Base-by-base conservation (phyloP, 2,113 vertebrate genomes). In the Prolemur simus region DNA sequence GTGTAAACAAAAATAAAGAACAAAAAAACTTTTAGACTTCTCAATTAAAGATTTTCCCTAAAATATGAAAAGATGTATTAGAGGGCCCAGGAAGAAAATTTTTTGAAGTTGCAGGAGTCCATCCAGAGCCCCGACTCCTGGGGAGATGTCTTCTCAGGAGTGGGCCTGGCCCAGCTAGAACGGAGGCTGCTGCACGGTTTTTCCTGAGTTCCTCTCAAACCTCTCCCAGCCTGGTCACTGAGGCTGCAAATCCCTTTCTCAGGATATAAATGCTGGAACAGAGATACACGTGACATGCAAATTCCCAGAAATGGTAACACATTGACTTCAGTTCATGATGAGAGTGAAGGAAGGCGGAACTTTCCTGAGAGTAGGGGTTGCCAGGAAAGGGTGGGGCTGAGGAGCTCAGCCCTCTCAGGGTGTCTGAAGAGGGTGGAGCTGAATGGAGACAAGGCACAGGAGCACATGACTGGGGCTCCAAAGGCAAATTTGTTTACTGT, bases 21-120 rank as follows among this genome's bases (percentile, higher is more conserved):
- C 76, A 42, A 29, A 34, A 45, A 73, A 25, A 0, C 1, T 6
- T 60, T 83, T 56, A 45, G 39, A 60, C 39, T 39, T 80, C n/a
- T 86, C 49, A 42, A 20, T 45, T 68, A 64, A 93, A 84, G 15
- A 45, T 52, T 92, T 96, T 37, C 56, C 45, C 78, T 63, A 37
- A 60, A 86, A 71, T 49, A 76, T 11, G 17, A 84, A 56, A 42
- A 45, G 32, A 76, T 12, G 2, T 27, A n/a, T 89, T 52, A 37
- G 60, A 68, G 25, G 52, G 15, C 83, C 25, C n/a, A 32, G 42
- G 39, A 88, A 32, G 71, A 95, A 78, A 20, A 8, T 34, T 15
- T 54, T 42, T 34, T 23, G 6, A 56, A 52, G 13, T 39, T 78
- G 25, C 21, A 3, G 4, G 1, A 25, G 14, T 77, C n/a, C 21